These are phyloP conservation scores for Drosophila subsilvestris DNA, from an alignment of 2,888 invertebrate species.

Conservation along the genomic window DNA sequence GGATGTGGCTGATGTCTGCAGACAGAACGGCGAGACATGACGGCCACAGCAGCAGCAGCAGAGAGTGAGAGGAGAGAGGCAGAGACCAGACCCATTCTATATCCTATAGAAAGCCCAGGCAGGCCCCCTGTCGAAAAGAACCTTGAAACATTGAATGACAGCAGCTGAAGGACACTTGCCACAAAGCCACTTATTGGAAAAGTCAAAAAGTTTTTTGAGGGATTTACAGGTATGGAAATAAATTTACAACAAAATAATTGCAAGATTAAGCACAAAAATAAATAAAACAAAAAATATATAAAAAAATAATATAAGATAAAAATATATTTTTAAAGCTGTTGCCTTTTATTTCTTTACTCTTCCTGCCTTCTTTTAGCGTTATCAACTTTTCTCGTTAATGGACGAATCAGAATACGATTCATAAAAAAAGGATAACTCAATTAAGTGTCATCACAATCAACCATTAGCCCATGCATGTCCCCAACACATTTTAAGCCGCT, in stretches of 20 bases:
- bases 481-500: not conserved
- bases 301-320: no score
- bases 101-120: not conserved
- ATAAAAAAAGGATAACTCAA: not conserved
- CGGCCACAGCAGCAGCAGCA: conserved; percentile 25
- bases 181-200: not conserved
- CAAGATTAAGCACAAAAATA: no score
- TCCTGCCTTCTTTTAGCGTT: no score
- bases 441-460: not conserved
- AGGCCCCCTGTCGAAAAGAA: not conserved
- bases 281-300: no score
- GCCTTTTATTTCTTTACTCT: no score
- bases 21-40: conserved; percentile 54
- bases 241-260: no score
- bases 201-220: not conserved
- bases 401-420: not conserved
- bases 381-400: no score
- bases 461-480: conserved; percentile 4
- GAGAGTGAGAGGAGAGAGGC: no score
- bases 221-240: no score
- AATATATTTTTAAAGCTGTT: no score
- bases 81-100: not conserved
- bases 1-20: conserved; percentile 31
- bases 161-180: not conserved
- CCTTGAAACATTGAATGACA: not conserved